A percentile compares a stretch with the other conserved stretches of the same genome.
Evolutionary conservation across 2,113 vertebrate genomes (phyloP).

Genomic region (Mesembrinibis cayennensis): DNA sequence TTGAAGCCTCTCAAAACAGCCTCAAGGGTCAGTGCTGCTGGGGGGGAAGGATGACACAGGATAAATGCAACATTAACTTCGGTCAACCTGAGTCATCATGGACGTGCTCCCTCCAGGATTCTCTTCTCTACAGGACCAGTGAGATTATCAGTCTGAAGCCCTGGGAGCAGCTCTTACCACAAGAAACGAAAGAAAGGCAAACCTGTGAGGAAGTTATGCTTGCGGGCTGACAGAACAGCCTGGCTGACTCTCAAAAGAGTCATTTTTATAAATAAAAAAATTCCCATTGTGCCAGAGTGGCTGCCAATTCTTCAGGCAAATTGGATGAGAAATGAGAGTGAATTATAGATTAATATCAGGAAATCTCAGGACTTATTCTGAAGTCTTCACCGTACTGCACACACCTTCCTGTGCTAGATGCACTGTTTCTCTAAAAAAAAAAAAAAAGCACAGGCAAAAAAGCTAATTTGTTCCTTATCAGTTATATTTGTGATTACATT

Average conservation of each 20-base stretch:
- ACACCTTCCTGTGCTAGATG: background rate
- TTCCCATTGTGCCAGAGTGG: background rate
- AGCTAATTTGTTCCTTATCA: background rate
- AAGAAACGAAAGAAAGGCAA: background rate
- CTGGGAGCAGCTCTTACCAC: background rate
- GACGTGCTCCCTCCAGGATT: background rate
- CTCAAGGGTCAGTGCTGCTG: background rate
- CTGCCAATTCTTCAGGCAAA: conserved; percentile 2
- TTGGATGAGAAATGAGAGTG: background rate
- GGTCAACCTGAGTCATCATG: background rate
- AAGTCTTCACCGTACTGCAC: background rate
- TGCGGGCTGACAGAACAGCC: background rate
- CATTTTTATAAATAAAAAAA: background rate
- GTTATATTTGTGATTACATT: background rate
- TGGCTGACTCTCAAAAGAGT: background rate
- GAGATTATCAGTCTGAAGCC: background rate
- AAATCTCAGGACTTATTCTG: background rate
- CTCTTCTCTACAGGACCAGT: background rate
- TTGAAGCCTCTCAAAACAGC: background rate
- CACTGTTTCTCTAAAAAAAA: background rate
- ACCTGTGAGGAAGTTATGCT: fast-evolving
- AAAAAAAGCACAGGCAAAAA: background rate
- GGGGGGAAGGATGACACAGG: background rate
- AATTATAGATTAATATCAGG: background rate
- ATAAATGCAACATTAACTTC: background rate